A percentile compares a stretch with the other conserved stretches of the same genome.
phyloP scores from a whole-genome alignment of 2,888 invertebrate genomes.

The Diploptera punctata region DNA sequence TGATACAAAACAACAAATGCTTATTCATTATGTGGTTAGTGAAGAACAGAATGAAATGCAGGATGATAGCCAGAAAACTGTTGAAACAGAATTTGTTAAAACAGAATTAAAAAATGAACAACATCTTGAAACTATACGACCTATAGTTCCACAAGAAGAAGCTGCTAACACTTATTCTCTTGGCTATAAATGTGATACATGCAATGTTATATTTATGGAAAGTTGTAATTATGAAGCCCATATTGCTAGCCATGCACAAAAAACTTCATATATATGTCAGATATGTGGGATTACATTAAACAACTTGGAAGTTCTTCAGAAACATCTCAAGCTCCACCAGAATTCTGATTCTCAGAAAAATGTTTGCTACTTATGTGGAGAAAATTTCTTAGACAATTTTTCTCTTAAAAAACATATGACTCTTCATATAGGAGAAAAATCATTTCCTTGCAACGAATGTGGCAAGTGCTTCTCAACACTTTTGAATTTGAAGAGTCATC shows the following conservation, averaged over 20 bases:
- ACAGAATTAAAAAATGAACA: too few relatives aligned
- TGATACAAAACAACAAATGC: too few relatives aligned
- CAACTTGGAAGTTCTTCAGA: too few relatives aligned
- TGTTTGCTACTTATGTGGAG: too few relatives aligned
- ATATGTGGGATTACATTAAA: slow-evolving; percentile 13
- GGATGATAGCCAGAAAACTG: too few relatives aligned
- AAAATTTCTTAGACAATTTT: neutral
- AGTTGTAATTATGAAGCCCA: neutral
- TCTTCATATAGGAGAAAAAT: slow-evolving; percentile 19
- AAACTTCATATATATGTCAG: slow-evolving; percentile 6
- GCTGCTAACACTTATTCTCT: neutral
- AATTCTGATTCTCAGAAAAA: too few relatives aligned
- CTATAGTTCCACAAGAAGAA: too few relatives aligned
- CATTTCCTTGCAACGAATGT: slow-evolving; percentile 25
- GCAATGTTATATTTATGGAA: neutral
- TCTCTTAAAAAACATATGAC: slow-evolving; percentile 26
- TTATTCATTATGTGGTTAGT: too few relatives aligned
- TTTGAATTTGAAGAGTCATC: slow-evolving; percentile 14
- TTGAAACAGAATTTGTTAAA: too few relatives aligned
- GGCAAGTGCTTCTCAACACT: slow-evolving; percentile 17
- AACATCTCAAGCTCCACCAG: too few relatives aligned
- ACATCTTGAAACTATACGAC: too few relatives aligned
- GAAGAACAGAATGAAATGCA: too few relatives aligned
- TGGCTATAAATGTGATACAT: neutral
- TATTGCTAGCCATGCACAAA: neutral